phyloP scores from a whole-genome alignment of 1,140 invertebrate genomes.

The Atta texana region DNA sequence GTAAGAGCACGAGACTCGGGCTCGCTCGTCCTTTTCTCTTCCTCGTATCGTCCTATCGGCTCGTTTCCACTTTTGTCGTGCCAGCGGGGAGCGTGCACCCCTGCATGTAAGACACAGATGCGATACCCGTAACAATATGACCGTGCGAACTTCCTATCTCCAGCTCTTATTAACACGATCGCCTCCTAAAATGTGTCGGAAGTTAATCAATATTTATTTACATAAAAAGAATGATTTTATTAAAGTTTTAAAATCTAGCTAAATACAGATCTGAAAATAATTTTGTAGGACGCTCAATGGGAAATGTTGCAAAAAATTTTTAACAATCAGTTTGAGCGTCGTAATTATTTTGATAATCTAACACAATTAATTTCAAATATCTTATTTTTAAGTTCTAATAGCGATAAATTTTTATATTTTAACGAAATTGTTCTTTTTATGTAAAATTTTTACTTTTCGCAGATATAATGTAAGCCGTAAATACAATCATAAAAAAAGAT shows the following conservation, averaged over 20 bases:
- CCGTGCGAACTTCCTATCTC: slow-evolving; percentile 48
- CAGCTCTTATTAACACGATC: slow-evolving; percentile 49
- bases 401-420: too few species aligned
- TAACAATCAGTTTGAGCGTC: too few species aligned
- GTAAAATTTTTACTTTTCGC: neutral
- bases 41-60: slow-evolving; percentile 65
- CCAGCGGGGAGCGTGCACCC: slow-evolving; percentile 32
- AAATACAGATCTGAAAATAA: too few species aligned
- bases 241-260: too few species aligned
- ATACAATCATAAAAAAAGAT: neutral
- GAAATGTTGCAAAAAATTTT: too few species aligned
- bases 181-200: neutral
- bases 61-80: slow-evolving; percentile 74
- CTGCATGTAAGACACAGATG: slow-evolving; percentile 53
- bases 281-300: too few species aligned
- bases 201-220: slow-evolving; percentile 12
- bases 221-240: too few species aligned
- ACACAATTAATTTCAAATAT: too few species aligned
- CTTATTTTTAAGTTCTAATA: too few species aligned
- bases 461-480: neutral
- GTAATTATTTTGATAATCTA: too few species aligned
- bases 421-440: too few species aligned
- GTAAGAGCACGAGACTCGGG: slow-evolving; percentile 59
- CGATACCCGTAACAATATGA: slow-evolving; percentile 65
- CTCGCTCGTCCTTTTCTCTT: slow-evolving; percentile 63